A percentile compares a stretch with the other conserved stretches of the same genome.
These are phyloP conservation scores for Apostichopus californicus DNA, from an alignment of 35 echinoderm and acorn worm genomes.

Conservation along the genomic window DNA sequence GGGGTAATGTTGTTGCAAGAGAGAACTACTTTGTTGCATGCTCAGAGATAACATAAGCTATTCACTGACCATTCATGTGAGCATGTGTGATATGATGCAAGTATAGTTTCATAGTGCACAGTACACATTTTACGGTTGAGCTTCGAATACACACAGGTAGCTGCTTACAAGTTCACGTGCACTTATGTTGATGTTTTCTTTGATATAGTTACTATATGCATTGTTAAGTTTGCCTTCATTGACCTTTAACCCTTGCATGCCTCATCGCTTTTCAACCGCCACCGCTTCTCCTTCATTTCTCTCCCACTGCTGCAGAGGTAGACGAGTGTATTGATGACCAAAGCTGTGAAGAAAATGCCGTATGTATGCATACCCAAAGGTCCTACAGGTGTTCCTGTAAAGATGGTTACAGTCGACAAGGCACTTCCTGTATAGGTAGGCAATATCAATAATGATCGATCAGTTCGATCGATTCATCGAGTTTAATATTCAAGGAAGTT, in stretches of 20 bases:
- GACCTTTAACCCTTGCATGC: conserved; percentile 48
- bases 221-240: conserved; percentile 4
- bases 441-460: not conserved
- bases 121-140: no score
- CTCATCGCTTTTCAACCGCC: conserved; percentile 45
- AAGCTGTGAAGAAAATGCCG: conserved; percentile 83
- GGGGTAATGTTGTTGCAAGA: no score
- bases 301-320: conserved; percentile 62
- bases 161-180: not conserved
- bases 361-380: conserved; percentile 77
- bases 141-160: no score
- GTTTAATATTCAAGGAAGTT: not conserved
- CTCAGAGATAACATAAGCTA: no score
- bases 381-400: conserved; percentile 87
- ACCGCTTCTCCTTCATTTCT: conserved; percentile 46
- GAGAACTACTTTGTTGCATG: no score
- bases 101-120: no score
- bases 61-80: no score
- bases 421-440: conserved; percentile 84
- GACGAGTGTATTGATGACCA: conserved; percentile 89
- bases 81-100: no score
- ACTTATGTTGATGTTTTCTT: not conserved
- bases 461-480: not conserved
- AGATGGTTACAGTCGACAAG: conserved; percentile 78
- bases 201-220: not conserved